Evolutionary conservation across 2,797 vertebrate genomes (phyloP).

Genomic region (Philypnodon macrostomus): DNA sequence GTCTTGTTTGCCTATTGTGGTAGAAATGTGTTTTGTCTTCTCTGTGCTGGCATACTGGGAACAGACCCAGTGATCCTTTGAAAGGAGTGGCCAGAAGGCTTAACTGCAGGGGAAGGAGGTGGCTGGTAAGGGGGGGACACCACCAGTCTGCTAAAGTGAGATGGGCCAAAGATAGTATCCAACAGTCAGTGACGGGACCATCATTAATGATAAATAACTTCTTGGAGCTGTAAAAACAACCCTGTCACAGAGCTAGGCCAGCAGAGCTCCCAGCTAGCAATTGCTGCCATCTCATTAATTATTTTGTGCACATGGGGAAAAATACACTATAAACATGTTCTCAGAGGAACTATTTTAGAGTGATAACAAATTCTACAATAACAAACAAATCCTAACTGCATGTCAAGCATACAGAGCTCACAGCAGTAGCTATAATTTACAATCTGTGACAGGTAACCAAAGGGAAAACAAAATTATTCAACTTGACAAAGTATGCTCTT

Average conservation of each 20-base stretch:
- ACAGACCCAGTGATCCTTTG: slow-evolving; percentile 66
- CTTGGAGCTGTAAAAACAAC: slow-evolving; percentile 37
- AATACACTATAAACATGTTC: slow-evolving; percentile 6
- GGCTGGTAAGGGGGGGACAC: slow-evolving; percentile 30
- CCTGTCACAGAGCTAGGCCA: too few relatives aligned
- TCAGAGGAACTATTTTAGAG: slow-evolving; percentile 8
- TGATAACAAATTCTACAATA: slow-evolving; percentile 8
- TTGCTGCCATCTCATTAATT: slow-evolving; percentile 19
- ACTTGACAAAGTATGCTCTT: not conserved
- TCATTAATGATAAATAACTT: slow-evolving; percentile 46
- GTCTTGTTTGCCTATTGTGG: slow-evolving; percentile 59
- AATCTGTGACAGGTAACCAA: not conserved
- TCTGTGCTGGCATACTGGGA: slow-evolving; percentile 60
- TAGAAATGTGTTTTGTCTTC: slow-evolving; percentile 62
- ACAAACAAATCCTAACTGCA: slow-evolving; percentile 8
- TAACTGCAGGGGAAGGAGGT: slow-evolving; percentile 61
- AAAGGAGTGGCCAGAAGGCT: slow-evolving; percentile 67
- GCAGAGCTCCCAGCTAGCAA: slow-evolving; percentile 11
- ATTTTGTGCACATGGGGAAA: slow-evolving; percentile 10
- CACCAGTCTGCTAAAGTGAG: slow-evolving; percentile 35
- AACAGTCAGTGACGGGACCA: too few relatives aligned
- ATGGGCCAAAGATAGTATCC: slow-evolving; percentile 56
- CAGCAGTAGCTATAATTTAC: slow-evolving; percentile 5
- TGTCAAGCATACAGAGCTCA: slow-evolving; percentile 1
- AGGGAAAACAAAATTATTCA: not conserved